Evolutionary conservation across 2,113 vertebrate genomes (phyloP), one percentile per base, ranked within the genome.

Genomic region (Monarcha castaneiventris): DNA sequence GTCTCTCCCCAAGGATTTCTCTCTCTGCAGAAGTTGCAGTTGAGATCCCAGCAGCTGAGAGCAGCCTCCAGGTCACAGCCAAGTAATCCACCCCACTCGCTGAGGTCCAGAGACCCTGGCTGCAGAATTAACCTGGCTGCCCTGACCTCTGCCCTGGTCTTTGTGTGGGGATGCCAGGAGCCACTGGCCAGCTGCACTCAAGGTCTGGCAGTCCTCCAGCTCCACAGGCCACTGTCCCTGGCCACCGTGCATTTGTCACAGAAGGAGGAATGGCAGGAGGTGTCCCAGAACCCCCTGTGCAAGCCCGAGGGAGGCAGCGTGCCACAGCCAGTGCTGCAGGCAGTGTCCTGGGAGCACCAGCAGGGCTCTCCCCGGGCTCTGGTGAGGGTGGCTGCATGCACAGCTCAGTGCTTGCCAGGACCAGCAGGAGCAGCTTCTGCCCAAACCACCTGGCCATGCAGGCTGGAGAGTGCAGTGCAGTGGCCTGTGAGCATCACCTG

Each of bases 361-460:
- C 0, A 0, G 2, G 4, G 46, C 66, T 63, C 49, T 3, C 0
- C 10, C 41, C 0, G 0, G 33, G 48, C 71, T 20, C 10, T 4
- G 56, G 7, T 3, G 51, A 58, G 64, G 30, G 11, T 25, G 43
- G 32, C 59, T 55, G 15, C 11, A 10, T 0, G 7, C 2, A 12
- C 4, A 4, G 74, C 37, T 35, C 67, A 17, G 43, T 11, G 68
- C 43, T 59, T 33, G 37, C 44, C 74, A 77, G 84, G 46, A 27
- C 49, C 61, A 35, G 61, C 71, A 88, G 71, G 18, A 56, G 4
- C 41, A 44, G 52, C 30, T 81, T 46, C 81, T 77, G 30, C 59
- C 56, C 9, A 14, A 46, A 27, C 17, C 37, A 49, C 51, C 37
- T 20, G 55, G 63, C 25, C 46, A 35, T 6, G 29, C 87, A 76